These are phyloP conservation scores for Suricata suricatta DNA, from an alignment of 2,113 vertebrate species.

Conservation along the genomic window DNA sequence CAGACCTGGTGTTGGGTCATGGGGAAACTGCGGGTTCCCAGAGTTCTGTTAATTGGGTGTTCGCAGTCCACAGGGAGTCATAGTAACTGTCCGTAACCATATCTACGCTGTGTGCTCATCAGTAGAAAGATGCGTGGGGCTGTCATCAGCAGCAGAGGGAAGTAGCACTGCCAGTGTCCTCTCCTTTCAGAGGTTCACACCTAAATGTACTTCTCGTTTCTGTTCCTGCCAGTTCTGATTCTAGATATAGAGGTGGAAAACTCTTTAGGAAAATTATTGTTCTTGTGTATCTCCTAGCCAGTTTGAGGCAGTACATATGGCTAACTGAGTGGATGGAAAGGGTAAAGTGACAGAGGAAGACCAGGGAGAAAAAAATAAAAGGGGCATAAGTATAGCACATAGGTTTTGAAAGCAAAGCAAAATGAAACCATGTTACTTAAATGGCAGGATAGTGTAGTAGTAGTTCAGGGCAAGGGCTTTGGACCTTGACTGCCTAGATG, in stretches of 20 bases:
- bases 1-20: background rate
- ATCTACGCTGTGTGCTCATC: background rate
- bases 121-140: background rate
- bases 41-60: background rate
- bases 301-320: background rate
- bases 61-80: background rate
- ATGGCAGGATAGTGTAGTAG: background rate
- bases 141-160: background rate
- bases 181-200: background rate
- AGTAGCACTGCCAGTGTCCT: background rate
- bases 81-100: background rate
- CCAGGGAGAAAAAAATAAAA: background rate
- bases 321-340: background rate
- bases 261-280: background rate
- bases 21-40: background rate
- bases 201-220: background rate
- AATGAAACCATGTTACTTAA: background rate
- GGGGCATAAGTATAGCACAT: background rate
- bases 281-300: background rate
- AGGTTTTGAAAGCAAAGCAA: slow-evolving; percentile 1
- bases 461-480: background rate
- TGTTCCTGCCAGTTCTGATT: background rate
- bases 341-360: background rate
- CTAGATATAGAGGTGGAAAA: background rate
- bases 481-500: background rate